phyloP scores from a whole-genome alignment of 2,888 invertebrate species.

The Nomada ferruginata region DNA sequence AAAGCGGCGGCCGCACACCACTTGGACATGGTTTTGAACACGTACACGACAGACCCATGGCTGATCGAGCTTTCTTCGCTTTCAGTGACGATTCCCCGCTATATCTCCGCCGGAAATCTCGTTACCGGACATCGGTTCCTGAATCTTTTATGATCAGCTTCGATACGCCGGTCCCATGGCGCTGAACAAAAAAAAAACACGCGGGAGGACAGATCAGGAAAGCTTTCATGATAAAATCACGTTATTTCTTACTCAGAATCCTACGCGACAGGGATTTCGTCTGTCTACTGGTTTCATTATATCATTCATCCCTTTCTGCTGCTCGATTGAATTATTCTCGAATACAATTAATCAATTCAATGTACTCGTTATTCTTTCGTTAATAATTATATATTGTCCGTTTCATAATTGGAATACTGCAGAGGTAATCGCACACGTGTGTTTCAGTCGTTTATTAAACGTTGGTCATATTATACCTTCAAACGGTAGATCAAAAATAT shows the following conservation, averaged over 20 bases:
- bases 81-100: constrained; percentile 35
- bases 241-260: not conserved
- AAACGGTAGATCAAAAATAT: too few species aligned
- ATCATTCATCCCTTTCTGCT: not conserved
- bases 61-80: constrained; percentile 58
- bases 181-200: constrained; percentile 23
- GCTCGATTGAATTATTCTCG: not conserved
- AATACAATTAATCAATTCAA: not conserved
- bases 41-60: constrained; percentile 36
- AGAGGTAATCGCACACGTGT: too few species aligned
- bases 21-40: constrained; percentile 53
- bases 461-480: too few species aligned
- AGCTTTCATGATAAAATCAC: constrained; percentile 39
- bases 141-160: constrained; percentile 76
- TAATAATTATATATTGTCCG: too few species aligned
- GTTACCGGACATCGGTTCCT: constrained; percentile 78
- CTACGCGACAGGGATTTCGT: not conserved
- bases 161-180: constrained; percentile 48
- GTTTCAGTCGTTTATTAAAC: too few species aligned
- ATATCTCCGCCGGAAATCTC: constrained; percentile 72
- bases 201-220: constrained; percentile 24
- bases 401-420: too few species aligned
- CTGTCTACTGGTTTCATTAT: not conserved
- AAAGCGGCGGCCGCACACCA: constrained; percentile 33
- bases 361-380: not conserved